Percentiles rank a stretch among this genome's conserved stretches.
These are phyloP conservation scores for Tricholaema leucomelas DNA, from an alignment of 2,113 vertebrate genomes.

Conservation along the genomic window DNA sequence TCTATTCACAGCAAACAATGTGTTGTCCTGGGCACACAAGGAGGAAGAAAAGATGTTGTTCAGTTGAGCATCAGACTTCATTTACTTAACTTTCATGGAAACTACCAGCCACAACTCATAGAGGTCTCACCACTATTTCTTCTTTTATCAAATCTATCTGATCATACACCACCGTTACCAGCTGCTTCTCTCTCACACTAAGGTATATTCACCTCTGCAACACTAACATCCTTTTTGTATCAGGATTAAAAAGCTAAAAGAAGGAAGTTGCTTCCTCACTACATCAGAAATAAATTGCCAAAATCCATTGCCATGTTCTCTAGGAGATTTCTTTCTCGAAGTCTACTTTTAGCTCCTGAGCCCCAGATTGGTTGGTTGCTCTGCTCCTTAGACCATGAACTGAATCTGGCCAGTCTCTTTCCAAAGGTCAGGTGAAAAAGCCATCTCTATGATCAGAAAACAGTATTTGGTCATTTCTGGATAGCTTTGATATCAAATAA, in stretches of 20 bases:
- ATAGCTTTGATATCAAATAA: background rate
- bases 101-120: slow-evolving; percentile 5
- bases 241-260: background rate
- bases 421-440: background rate
- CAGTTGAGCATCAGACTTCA: slow-evolving; percentile 34
- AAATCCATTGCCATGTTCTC: background rate
- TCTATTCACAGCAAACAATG: slow-evolving; percentile 63
- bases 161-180: background rate
- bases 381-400: background rate
- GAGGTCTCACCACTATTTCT: background rate
- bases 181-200: background rate
- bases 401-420: background rate
- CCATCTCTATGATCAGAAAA: background rate
- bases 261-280: background rate
- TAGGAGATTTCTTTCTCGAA: background rate
- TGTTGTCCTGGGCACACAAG: slow-evolving; percentile 51
- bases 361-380: background rate
- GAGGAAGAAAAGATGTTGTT: slow-evolving; percentile 45
- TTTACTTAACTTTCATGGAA: slow-evolving; percentile 47
- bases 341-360: background rate
- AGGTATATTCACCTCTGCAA: background rate
- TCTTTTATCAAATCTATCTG: background rate
- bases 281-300: background rate
- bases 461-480: background rate
- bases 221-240: background rate